Base-by-base conservation (phyloP, 2,888 invertebrate genomes). In the Camptogramma bilineatum region DNA sequence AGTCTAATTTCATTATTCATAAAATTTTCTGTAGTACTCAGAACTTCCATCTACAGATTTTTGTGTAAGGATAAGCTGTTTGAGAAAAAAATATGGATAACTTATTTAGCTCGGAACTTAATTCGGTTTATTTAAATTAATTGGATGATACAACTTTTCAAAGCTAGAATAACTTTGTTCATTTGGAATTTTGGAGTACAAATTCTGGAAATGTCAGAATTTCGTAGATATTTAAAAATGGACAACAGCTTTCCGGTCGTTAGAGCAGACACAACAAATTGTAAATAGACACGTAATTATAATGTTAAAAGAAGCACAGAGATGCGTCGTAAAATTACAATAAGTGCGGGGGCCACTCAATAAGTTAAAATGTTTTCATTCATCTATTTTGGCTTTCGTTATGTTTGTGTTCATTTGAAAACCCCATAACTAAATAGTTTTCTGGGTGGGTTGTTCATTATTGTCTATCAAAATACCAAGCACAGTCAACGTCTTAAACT, bases 251-350 rank as follows among this genome's bases (percentile, higher is more conserved):
- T 24, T 42, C 44, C 9, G 5, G 21, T 42, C 10, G 8, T 48
- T 18, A 48, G 7, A 47, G 31, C 21, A n/a, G n/a, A 42, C n/a
- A 17, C 17, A 51, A 51, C 17, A 28, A 31, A 28, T 31, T n/a
- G 16, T 21, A 53, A 42, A 42, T 21, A 53, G 53, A 53, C 28
- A 46, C 39, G 51, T 17, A 52, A 44, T 44, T 44, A 52, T 52
- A 52, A 8, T 47, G 59, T 60, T 60, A 60, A n/a, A 47, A 34
- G 16, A 60, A 60, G 59, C 47, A 46, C 47, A 60, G 0, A 42
- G 44, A 28, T 18, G 31, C 46, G 44, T n/a, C 28, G 18, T 34
- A 5, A 18, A 24, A 39, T 50, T 16, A 21, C 52, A 52, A 17
- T 42, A 18, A 17, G 60, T 53, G 50, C 52, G n/a, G n/a, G n/a